phyloP scores from a whole-genome alignment of 2,113 vertebrate species.

The Pipra filicauda region DNA sequence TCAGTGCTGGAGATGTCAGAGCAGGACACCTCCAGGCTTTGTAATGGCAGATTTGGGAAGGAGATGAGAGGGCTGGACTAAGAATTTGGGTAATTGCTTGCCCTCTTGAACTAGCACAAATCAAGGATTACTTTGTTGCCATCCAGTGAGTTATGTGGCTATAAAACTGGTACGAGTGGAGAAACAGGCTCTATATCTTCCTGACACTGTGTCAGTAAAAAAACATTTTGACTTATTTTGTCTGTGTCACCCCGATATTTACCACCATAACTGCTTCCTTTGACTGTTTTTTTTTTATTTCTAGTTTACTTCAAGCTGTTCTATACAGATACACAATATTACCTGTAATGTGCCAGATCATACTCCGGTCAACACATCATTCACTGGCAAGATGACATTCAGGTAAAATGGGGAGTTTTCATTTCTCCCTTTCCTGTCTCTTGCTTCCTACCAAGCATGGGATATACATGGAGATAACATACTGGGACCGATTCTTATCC shows the following conservation, averaged over 20 bases:
- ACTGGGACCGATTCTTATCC: not conserved
- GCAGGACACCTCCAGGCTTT: not conserved
- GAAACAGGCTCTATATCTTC: conserved; percentile 22
- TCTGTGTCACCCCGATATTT: conserved; percentile 19
- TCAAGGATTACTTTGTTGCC: conserved; percentile 13
- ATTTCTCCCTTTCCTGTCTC: not conserved
- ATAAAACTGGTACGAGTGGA: conserved; percentile 21
- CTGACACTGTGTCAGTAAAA: not conserved
- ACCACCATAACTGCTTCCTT: conserved; percentile 1
- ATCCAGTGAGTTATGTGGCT: not conserved
- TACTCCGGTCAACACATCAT: not conserved
- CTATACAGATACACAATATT: conserved; percentile 11
- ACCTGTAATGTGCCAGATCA: conserved; percentile 1
- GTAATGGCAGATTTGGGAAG: not conserved
- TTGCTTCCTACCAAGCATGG: not conserved
- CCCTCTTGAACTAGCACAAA: conserved; percentile 19
- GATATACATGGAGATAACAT: not conserved
- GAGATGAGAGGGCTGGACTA: not conserved
- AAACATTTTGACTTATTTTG: conserved; percentile 31
- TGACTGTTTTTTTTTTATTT: conserved; percentile 26
- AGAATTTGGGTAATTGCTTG: not conserved
- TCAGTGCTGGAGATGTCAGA: not conserved
- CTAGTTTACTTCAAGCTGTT: conserved; percentile 18
- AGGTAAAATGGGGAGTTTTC: not conserved
- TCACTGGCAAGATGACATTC: not conserved